These are phyloP conservation scores for Acholoe squamosa DNA, from an alignment of 2,888 invertebrate species.

Conservation along the genomic window DNA sequence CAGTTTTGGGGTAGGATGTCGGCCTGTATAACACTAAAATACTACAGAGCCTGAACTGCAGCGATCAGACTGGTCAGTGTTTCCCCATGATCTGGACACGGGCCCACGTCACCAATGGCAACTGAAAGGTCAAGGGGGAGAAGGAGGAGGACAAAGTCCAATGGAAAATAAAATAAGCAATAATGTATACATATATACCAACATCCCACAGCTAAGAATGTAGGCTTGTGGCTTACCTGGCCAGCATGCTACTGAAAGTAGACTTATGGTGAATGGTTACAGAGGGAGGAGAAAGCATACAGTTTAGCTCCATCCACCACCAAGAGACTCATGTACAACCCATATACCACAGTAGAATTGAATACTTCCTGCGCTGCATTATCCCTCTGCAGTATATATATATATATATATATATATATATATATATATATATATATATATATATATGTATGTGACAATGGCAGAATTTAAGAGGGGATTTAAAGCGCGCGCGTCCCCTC, in stretches of 20 bases:
- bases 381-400: neutral
- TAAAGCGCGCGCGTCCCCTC: too few species aligned
- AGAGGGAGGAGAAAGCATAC: neutral
- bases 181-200: slow-evolving; percentile 24
- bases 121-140: slow-evolving; percentile 53
- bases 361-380: neutral
- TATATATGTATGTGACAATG: too few species aligned
- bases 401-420: too few species aligned
- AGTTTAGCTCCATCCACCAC: neutral
- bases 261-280: neutral
- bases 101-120: slow-evolving; percentile 58
- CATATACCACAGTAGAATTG: neutral
- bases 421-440: too few species aligned
- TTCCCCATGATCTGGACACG: slow-evolving; percentile 53
- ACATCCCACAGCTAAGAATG: slow-evolving; percentile 40
- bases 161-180: slow-evolving; percentile 52
- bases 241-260: slow-evolving; percentile 21
- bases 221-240: slow-evolving; percentile 39
- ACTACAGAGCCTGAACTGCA: slow-evolving; percentile 19
- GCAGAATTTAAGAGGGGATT: too few species aligned
- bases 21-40: too few species aligned
- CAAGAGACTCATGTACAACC: neutral
- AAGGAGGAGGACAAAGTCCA: slow-evolving; percentile 34
- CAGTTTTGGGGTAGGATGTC: too few species aligned
- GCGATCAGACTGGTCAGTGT: slow-evolving; percentile 55